A percentile compares a stretch with the other conserved stretches of the same genome.
phyloP scores from a whole-genome alignment of 2,113 vertebrate genomes.

The Anser cygnoides region DNA sequence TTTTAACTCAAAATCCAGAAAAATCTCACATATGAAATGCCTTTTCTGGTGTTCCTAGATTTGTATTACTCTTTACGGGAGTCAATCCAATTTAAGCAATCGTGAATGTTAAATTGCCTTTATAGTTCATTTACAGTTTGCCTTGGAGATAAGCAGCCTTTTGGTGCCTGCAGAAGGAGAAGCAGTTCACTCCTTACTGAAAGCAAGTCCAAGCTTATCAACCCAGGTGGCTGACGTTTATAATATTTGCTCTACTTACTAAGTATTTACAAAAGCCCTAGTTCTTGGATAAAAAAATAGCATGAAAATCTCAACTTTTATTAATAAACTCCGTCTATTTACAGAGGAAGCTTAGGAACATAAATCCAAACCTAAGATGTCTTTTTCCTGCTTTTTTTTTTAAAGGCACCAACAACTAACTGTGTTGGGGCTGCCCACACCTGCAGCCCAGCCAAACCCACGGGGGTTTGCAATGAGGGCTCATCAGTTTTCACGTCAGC shows the following conservation, averaged over 20 bases:
- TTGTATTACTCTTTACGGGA: background rate
- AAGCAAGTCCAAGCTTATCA: background rate
- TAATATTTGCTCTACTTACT: background rate
- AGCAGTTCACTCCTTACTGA: background rate
- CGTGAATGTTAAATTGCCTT: background rate
- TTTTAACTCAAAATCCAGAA: background rate
- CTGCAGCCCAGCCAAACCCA: background rate
- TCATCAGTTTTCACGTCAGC: background rate
- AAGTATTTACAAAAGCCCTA: background rate
- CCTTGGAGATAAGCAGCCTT: background rate
- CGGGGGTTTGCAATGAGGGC: background rate
- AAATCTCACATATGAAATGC: background rate
- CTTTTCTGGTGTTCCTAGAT: background rate
- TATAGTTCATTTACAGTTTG: background rate
- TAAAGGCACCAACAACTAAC: background rate
- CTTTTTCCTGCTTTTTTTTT: background rate
- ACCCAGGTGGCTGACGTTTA: background rate
- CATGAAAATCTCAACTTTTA: background rate
- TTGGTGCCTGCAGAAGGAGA: background rate
- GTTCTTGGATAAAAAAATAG: accelerated
- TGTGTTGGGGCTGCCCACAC: background rate
- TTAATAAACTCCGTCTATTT: background rate
- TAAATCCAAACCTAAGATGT: background rate
- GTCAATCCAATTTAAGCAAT: background rate
- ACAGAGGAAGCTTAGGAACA: background rate